Evolutionary conservation across 2,113 vertebrate species (phyloP).

Genomic region (Sebastes schlegelii): DNA sequence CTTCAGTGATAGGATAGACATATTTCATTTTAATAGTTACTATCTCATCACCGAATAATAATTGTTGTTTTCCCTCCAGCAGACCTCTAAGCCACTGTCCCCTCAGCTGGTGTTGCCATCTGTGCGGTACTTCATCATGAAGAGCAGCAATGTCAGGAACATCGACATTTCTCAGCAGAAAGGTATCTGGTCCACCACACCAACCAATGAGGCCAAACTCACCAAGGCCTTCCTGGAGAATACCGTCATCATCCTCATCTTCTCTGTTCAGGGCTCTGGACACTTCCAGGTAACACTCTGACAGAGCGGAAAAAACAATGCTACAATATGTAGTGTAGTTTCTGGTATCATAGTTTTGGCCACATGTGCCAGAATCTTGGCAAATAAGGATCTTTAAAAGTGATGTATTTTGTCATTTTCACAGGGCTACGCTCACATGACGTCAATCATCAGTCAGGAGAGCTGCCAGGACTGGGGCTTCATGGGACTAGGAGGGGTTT

Average conservation of each 20-base stretch:
- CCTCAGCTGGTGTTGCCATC: slow-evolving; percentile 73
- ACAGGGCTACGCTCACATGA: slow-evolving; percentile 94
- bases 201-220: slow-evolving; percentile 90
- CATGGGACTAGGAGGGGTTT: slow-evolving; percentile 88
- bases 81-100: slow-evolving; percentile 81
- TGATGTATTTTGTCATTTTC: neutral
- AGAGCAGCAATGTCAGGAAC: slow-evolving; percentile 91
- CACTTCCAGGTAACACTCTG: slow-evolving; percentile 89
- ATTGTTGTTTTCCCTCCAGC: neutral
- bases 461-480: slow-evolving; percentile 92
- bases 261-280: slow-evolving; percentile 95
- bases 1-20: neutral
- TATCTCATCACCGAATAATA: neutral
- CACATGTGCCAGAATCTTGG: neutral
- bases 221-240: slow-evolving; percentile 89
- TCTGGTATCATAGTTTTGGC: neutral
- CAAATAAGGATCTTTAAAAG: neutral
- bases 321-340: neutral
- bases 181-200: slow-evolving; percentile 93
- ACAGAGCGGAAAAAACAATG: no score
- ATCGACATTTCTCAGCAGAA: slow-evolving; percentile 93
- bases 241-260: slow-evolving; percentile 88
- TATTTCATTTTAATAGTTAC: neutral
- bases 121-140: slow-evolving; percentile 94
- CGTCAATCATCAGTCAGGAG: slow-evolving; percentile 87